Percentiles rank a stretch among this genome's conserved stretches.
Conservation (phyloP, 2,113 vertebrate species). For the Indicator maculatus region DNA sequence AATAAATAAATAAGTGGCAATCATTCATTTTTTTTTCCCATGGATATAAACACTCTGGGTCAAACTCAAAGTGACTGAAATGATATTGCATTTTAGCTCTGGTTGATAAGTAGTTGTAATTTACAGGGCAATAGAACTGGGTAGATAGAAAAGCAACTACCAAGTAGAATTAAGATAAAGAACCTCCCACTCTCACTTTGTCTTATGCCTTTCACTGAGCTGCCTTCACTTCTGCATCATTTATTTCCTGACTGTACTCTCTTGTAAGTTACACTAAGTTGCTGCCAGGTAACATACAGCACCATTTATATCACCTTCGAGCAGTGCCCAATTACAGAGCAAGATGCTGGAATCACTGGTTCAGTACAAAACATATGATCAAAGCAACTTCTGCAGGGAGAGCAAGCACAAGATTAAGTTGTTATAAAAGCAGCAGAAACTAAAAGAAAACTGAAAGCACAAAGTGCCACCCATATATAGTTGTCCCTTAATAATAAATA, state of each 20-base stretch:
- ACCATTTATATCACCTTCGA: conserved; percentile 41
- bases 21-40: conserved; percentile 22
- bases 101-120: conserved; percentile 67
- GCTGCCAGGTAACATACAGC: conserved; percentile 45
- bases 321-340: neutral
- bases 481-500: neutral
- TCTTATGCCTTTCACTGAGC: conserved; percentile 55
- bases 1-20: conserved; percentile 60
- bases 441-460: neutral
- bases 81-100: conserved; percentile 62
- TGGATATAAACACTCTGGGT: conserved; percentile 58
- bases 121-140: conserved; percentile 50
- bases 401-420: neutral
- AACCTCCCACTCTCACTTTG: conserved; percentile 51
- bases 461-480: neutral
- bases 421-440: neutral
- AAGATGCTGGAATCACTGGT: neutral
- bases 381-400: neutral
- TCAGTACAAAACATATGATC: neutral
- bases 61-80: conserved; percentile 70
- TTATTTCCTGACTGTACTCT: conserved; percentile 32
- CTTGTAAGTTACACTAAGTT: conserved; percentile 48
- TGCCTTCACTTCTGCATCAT: conserved; percentile 58
- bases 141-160: conserved; percentile 63
- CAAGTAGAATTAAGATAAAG: conserved; percentile 65